Evolutionary conservation across 2,113 vertebrate genomes (phyloP).

Genomic region (Ifrita kowaldi): DNA sequence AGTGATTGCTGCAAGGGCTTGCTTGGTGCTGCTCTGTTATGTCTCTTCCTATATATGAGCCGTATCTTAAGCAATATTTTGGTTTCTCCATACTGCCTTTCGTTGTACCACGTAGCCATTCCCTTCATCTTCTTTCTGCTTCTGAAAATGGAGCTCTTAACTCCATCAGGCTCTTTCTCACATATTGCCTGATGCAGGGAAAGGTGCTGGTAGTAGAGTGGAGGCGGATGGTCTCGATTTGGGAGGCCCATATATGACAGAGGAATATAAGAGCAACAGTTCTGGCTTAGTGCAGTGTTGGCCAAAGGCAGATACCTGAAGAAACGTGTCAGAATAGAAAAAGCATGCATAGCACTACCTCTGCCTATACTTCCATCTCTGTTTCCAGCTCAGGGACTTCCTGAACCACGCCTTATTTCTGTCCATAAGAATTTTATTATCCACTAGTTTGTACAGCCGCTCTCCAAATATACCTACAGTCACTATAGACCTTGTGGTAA

Average conservation of each 20-base stretch:
- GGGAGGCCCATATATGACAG: neutral
- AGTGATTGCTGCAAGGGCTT: neutral
- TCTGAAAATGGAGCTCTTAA: neutral
- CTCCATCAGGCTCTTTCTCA: neutral
- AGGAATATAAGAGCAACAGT: neutral
- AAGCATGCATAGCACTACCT: neutral
- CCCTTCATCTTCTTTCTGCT: neutral
- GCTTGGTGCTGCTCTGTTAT: neutral
- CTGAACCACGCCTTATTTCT: neutral
- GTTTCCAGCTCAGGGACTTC: neutral
- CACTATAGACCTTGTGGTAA: neutral
- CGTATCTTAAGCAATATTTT: neutral
- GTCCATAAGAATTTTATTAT: neutral
- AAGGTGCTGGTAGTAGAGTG: neutral
- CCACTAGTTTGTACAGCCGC: accelerated
- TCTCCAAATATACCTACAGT: neutral
- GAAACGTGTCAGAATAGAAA: neutral
- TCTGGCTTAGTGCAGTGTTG: neutral
- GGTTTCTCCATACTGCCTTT: neutral
- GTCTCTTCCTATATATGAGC: neutral
- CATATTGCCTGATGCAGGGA: neutral
- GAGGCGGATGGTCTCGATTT: neutral
- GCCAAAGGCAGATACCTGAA: neutral
- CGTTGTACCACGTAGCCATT: neutral
- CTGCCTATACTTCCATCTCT: neutral